Conservation (phyloP, 2,888 invertebrate genomes). For the Brachypalpus laphriformis region DNA sequence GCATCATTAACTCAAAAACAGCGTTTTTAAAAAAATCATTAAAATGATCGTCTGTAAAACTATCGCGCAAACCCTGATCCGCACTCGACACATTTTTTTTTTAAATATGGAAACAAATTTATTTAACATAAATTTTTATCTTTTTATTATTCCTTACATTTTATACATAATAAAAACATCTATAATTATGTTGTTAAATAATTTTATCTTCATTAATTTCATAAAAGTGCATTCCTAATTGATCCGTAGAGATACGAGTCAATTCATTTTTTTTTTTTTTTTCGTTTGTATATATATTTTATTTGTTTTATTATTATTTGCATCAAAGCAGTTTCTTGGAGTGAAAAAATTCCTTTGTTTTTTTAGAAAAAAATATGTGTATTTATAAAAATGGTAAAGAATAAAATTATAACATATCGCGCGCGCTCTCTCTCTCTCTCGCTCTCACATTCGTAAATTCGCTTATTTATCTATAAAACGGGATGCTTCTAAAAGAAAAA, state of each 20-base stretch:
- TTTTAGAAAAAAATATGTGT: conserved; percentile 57
- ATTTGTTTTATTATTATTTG: conserved; percentile 14
- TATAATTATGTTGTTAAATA: conserved; percentile 69
- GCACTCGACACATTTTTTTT: background rate
- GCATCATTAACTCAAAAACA: no score
- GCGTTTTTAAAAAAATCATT: no score
- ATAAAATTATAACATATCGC: conserved; percentile 68
- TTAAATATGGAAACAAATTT: background rate
- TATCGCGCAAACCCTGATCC: no score
- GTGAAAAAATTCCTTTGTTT: conserved; percentile 38
- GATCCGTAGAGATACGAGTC: conserved; percentile 41
- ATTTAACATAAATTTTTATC: conserved; percentile 69
- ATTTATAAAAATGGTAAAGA: conserved; percentile 65
- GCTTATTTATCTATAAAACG: conserved; percentile 70
- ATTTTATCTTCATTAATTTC: conserved; percentile 53
- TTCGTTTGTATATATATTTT: conserved; percentile 24
- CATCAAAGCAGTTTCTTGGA: conserved; percentile 49
- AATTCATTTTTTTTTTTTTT: conserved; percentile 44
- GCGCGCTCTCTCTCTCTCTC: conserved; percentile 39
- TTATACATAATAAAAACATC: conserved; percentile 74
- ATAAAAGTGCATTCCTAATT: conserved; percentile 58
- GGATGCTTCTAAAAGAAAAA: conserved; percentile 51
- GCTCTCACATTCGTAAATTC: conserved; percentile 64
- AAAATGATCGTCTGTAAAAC: no score
- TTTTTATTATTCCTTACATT: conserved; percentile 71